Percentiles rank a stretch among this genome's conserved stretches.
These are phyloP conservation scores for Watsonalla cultraria DNA, from an alignment of 2,888 invertebrate genomes.

Conservation along the genomic window DNA sequence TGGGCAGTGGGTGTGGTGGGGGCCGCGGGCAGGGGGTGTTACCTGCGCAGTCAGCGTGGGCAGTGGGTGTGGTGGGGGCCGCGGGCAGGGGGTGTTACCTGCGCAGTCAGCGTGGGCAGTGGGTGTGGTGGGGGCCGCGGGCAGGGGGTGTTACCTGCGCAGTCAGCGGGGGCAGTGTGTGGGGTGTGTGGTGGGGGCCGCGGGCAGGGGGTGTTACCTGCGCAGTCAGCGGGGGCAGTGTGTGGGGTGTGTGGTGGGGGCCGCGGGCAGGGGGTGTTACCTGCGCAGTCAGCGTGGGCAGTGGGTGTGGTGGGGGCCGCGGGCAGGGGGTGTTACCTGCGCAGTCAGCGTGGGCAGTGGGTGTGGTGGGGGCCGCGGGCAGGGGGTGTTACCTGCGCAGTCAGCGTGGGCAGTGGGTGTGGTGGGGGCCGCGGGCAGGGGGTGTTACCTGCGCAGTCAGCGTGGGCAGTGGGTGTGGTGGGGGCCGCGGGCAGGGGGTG, in stretches of 20 bases:
- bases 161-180: conserved; percentile 20
- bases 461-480: no score
- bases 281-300: conserved; percentile 6
- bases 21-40: conserved; percentile 10
- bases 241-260: no score
- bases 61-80: no score
- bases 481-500: conserved; percentile 5
- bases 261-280: no score
- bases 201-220: conserved; percentile 5
- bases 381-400: conserved; percentile 10
- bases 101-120: conserved; percentile 9
- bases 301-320: conserved; percentile 12
- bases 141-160: conserved; percentile 6
- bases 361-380: conserved; percentile 20
- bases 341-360: conserved; percentile 19
- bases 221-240: no score
- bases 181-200: conserved; percentile 20
- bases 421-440: no score
- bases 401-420: conserved; percentile 1
- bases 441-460: conserved; percentile 14
- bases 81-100: no score
- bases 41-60: no score
- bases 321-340: conserved; percentile 5
- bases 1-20: conserved; percentile 20
- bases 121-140: conserved; percentile 9